Base-by-base conservation (phyloP, 2,888 invertebrate genomes). In the Vanessa cardui region DNA sequence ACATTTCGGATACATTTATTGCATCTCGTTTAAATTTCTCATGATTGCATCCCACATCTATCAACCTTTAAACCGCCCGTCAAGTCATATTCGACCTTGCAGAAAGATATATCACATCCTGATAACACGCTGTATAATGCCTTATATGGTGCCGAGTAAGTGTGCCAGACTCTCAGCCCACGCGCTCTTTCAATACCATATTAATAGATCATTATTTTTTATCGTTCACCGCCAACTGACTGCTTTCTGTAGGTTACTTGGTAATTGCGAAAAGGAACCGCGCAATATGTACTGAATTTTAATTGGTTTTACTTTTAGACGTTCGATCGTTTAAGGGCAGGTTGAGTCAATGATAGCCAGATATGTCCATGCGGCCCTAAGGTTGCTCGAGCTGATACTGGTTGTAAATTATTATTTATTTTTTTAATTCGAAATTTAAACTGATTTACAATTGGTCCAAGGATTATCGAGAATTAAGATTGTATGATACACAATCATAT, bases 141-240 rank as follows among this genome's bases (percentile, higher is more conserved):
- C 75, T 44, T 77, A 76, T 73, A 77, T 73, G 78, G 78, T 54
- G 58, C 31, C 62, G 54, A 49, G 74, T 73, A 76, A 76, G 73
- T 74, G 71, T 73, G 74, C 71, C 73, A 72, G 62, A 49, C 68
- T 72, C 52, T 6, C 26, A 54, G 74, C 75, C 78, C 72, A 77
- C 77, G 76, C 76, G 60, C 56, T 18, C 47, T 26, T 64, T 63
- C 71, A 62, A 60, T 71, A 69, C 73, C 71, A 72, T 71, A 73
- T 73, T 71, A 65, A 73, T 72, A 70, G 66, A 69, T 68, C 54
- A 61, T 62, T 60, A 66, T 72, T 71, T 73, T 72, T 72, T 73
- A 68, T 66, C 64, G 54, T 49, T 54, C 62, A 58, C 56, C 56
- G 66, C 33, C 65, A 49, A 56, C 58, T 58, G 66, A 50, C 71